These are phyloP conservation scores for Phenganax stokvisi DNA, from an alignment of 92 coral and sea anemone species.

Conservation along the genomic window DNA sequence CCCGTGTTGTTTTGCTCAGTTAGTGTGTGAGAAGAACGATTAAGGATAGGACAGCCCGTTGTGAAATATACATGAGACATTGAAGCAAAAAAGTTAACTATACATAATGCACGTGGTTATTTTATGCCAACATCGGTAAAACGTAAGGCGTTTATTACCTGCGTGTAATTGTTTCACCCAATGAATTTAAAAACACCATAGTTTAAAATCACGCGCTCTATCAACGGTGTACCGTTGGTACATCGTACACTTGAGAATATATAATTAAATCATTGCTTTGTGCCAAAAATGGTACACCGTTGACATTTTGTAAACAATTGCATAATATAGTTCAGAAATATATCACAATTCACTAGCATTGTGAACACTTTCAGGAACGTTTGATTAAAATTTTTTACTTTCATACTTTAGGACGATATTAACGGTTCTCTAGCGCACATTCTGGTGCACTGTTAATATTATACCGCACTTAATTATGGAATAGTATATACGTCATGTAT, in stretches of 20 bases:
- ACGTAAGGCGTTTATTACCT: too few relatives aligned
- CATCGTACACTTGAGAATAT: background rate
- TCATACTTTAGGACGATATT: too few relatives aligned
- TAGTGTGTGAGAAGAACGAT: background rate
- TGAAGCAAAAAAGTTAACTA: too few relatives aligned
- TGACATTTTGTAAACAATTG: background rate
- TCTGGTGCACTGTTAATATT: too few relatives aligned
- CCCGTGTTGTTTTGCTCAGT: conserved; percentile 7
- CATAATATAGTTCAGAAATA: background rate
- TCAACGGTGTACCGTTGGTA: conserved; percentile 6
- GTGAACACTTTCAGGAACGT: background rate
- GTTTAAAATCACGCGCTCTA: background rate
- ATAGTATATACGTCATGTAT: too few relatives aligned
- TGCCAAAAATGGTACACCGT: conserved; percentile 4
- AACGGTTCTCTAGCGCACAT: too few relatives aligned
- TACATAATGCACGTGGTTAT: too few relatives aligned
- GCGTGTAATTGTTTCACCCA: too few relatives aligned
- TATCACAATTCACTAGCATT: background rate
- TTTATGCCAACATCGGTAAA: too few relatives aligned
- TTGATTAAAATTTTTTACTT: too few relatives aligned
- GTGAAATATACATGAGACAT: too few relatives aligned
- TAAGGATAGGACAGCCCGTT: background rate
- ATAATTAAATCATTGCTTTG: background rate
- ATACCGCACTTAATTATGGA: too few relatives aligned
- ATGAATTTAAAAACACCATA: background rate